Evolutionary conservation across 2,113 vertebrate species (phyloP).

Genomic region (Strigops habroptila): DNA sequence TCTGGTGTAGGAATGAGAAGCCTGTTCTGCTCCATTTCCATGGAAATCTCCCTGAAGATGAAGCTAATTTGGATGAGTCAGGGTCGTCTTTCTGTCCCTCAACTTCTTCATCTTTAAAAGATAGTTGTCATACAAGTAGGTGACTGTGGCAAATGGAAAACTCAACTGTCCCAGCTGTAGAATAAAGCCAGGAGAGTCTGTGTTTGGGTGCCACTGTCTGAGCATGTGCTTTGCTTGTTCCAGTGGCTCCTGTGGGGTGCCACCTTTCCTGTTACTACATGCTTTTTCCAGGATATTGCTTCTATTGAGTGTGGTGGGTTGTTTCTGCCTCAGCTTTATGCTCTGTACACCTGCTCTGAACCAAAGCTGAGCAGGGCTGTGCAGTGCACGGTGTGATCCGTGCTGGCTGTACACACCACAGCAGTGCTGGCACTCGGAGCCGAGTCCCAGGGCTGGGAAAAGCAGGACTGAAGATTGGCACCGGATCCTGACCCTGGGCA

Average conservation of each 20-base stretch:
- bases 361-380: not conserved
- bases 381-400: not conserved
- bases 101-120: not conserved
- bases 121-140: not conserved
- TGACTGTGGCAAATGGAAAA: not conserved
- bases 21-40: not conserved
- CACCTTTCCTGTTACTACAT: not conserved
- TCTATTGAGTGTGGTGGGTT: not conserved
- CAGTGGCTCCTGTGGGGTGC: not conserved
- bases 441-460: not conserved
- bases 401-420: not conserved
- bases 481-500: constrained; percentile 29
- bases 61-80: not conserved
- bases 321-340: not conserved
- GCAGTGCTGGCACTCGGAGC: not conserved
- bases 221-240: not conserved
- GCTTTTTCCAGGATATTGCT: not conserved
- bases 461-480: not conserved
- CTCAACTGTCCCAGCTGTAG: not conserved
- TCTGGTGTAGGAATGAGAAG: not conserved
- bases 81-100: not conserved
- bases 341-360: not conserved
- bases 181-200: not conserved
- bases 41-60: not conserved
- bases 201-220: not conserved